Evolutionary conservation across 2,888 invertebrate genomes (phyloP), one percentile per base, ranked within the genome.

Genomic region (Microctonus brassicae): DNA sequence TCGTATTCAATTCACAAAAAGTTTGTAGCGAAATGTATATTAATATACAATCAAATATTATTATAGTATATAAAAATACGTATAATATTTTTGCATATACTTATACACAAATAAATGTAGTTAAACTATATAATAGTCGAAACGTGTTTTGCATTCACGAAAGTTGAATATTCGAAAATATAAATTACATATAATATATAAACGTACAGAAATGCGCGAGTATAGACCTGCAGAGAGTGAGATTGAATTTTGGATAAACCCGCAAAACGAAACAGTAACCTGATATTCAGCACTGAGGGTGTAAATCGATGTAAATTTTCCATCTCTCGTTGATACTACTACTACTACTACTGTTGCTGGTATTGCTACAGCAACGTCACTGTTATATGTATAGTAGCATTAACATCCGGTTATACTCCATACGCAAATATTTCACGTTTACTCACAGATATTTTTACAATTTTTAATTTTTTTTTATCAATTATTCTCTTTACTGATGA

Each of bases 151-250:
- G 70, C 72, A 69, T 74, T 65, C 65, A 53, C 62, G 68, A 69
- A 72, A 68, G 70, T 62, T 70, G 73, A 72, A 73, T 69, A 73
- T 74, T 72, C 36, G 34, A 67, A 69, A 67, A 73, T 70, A 67
- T 57, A 73, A 62, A 70, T 66, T 47, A 57, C 36, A n/a, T 55
- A 62, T 67, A 52, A n/a, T n/a, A n/a, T n/a, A n/a, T n/a, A n/a
- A n/a, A n/a, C n/a, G n/a, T n/a, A n/a, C n/a, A n/a, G n/a, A n/a
- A n/a, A n/a, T n/a, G n/a, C 47, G 42, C 26, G 24, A 61, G 47
- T 55, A 34, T 52, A 55, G 33, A 61, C 39, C 24, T n/a, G 1
- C 55, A 17, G 6, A 66, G 57, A 57, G 57, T 39, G 65, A 71
- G 70, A 71, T 71, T 66, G 66, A 61, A 33, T 71, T 71, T 71